Evolutionary conservation across 2,797 vertebrate species (phyloP), one percentile per base, ranked within the genome.

Genomic region (Acipenser ruthenus): DNA sequence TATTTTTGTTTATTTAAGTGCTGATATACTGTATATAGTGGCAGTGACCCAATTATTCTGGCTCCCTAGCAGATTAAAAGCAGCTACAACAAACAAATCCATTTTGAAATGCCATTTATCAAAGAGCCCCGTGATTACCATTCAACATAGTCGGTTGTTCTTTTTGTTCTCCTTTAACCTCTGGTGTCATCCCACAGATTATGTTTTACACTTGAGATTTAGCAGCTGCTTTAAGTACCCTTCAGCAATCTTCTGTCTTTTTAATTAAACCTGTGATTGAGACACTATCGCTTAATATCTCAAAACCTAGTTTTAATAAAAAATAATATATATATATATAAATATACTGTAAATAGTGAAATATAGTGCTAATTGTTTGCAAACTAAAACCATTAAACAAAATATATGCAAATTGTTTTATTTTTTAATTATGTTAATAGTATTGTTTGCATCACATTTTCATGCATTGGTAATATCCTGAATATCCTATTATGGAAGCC

Each of bases 71-170:
- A 47, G 52, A 15, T 49, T 49, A 48, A 37, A 56, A 58, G 23
- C 52, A 12, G 7, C 23, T 11, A 37, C 10, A 50, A 63, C 12
- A 65, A 49, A 52, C 50, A 13, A 60, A 61, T 13, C 47, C 58
- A 6, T 47, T 49, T 37, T 59, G 64, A 60, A 61, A 61, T 63
- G 12, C 23, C 50, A 66, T 69, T 67, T 11, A 67, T 71, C 69
- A 55, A 51, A 50, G 59, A 49, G 51, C 12, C 9, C 12, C 61
- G 62, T 58, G 63, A 50, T 47, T 56, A 47, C 15, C 6, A 18
- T 66, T 69, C 59, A 49, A 4, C 18, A 12, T 48, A 60, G 63
- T 65, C 52, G 15, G 37, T 11, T 66, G 47, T 11, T 62, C 18
- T 23, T 12, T 18, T 11, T 56, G 11, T 11, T n/a, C 23, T 62